These are phyloP conservation scores for Pseudocheirus occidentalis DNA, from an alignment of 2,797 vertebrate genomes.

Conservation along the genomic window DNA sequence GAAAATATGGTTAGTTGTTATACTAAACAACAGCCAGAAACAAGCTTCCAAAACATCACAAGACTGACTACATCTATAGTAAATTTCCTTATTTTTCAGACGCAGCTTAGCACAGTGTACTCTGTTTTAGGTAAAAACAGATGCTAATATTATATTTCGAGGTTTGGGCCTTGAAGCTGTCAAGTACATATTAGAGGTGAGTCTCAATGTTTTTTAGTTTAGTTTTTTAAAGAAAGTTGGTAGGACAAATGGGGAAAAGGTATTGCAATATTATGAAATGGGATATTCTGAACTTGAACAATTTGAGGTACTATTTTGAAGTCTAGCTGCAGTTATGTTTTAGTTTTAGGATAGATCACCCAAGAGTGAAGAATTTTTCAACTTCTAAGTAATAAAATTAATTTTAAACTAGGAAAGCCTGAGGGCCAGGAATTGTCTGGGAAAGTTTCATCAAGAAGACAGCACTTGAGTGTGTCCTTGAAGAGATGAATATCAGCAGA, in stretches of 20 bases:
- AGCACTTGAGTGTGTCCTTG: neutral
- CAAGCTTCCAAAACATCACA: neutral
- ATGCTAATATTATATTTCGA: conserved; percentile 58
- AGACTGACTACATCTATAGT: neutral
- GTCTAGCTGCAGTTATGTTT: neutral
- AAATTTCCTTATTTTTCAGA: neutral
- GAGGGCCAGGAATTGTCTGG: neutral
- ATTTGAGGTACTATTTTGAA: neutral
- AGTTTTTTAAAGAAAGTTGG: neutral
- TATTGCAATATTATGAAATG: neutral
- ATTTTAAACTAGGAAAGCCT: neutral
- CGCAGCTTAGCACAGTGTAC: neutral
- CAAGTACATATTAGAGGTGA: conserved; percentile 69
- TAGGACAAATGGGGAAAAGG: neutral
- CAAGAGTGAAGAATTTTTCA: neutral
- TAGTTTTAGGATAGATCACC: neutral
- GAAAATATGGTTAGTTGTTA: neutral
- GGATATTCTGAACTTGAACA: neutral
- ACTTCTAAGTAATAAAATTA: neutral
- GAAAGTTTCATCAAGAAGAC: neutral
- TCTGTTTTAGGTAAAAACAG: conserved; percentile 74
- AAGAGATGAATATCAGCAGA: neutral
- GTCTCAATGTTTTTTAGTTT: neutral
- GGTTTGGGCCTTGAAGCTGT: conserved; percentile 37
- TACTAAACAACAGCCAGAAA: neutral